These are phyloP conservation scores for Agapornis roseicollis DNA, from an alignment of 2,113 vertebrate species.

Conservation along the genomic window DNA sequence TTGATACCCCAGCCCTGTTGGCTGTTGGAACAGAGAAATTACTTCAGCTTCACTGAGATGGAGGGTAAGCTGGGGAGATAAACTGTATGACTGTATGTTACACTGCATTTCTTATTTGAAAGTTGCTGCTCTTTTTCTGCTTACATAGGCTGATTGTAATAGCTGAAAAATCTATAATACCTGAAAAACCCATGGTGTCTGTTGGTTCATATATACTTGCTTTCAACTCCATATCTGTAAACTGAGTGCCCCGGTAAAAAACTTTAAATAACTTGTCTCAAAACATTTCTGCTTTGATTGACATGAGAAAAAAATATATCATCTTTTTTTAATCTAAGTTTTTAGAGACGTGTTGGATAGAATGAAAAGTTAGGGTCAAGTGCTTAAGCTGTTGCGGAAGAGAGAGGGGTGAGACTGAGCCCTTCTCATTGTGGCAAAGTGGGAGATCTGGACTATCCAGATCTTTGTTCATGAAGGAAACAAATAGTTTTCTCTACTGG, in stretches of 20 bases:
- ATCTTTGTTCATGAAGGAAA: background rate
- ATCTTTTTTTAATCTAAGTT: accelerated
- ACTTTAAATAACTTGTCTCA: background rate
- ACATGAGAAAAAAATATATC: background rate
- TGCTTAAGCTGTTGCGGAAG: background rate
- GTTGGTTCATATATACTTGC: background rate
- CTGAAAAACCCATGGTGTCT: background rate
- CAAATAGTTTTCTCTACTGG: background rate
- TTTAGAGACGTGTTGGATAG: background rate
- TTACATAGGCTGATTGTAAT: background rate
- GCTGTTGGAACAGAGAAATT: background rate
- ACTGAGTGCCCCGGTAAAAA: background rate
- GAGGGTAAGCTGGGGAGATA: background rate
- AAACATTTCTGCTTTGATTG: background rate
- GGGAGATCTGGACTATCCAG: background rate
- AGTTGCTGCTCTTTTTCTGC: background rate
- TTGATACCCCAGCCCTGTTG: background rate
- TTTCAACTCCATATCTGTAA: background rate
- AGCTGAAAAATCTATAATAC: background rate
- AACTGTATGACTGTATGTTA: background rate
- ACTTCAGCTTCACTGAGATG: background rate
- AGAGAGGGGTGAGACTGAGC: accelerated
- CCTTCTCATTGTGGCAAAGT: background rate
- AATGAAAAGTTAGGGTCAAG: background rate
- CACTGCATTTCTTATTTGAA: background rate